Evolutionary conservation across 1,140 invertebrate species (phyloP).

Genomic region (Vanessa atalanta): DNA sequence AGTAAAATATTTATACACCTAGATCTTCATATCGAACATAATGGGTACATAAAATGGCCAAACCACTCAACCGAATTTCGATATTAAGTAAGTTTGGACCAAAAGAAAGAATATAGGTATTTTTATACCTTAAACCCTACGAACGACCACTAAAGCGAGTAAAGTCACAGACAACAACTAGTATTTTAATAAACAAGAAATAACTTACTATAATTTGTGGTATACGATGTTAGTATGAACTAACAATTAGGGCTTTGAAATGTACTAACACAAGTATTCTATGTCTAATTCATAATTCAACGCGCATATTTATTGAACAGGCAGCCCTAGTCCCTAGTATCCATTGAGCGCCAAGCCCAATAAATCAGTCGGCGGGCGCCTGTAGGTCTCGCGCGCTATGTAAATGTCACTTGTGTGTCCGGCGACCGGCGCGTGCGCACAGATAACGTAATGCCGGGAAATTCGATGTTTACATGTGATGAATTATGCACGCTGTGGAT

Average conservation of each 20-base stretch:
- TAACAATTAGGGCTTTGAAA: constrained; percentile 9
- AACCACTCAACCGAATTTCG: too few species aligned
- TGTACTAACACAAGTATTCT: background rate
- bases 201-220: constrained; percentile 6
- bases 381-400: constrained; percentile 31
- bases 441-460: constrained; percentile 32
- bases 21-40: too few species aligned
- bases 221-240: background rate
- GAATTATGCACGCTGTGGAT: constrained; percentile 1
- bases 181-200: constrained; percentile 4
- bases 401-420: constrained; percentile 33
- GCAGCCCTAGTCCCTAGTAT: constrained; percentile 21
- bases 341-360: constrained; percentile 21
- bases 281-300: constrained; percentile 11
- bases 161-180: background rate
- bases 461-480: constrained; percentile 16
- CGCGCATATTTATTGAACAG: constrained; percentile 14
- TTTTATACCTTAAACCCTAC: too few species aligned
- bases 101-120: too few species aligned
- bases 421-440: constrained; percentile 14
- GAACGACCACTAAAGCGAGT: too few species aligned
- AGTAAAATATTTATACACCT: too few species aligned
- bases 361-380: constrained; percentile 38
- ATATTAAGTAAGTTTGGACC: too few species aligned
- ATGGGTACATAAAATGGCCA: too few species aligned